A percentile compares a stretch with the other conserved stretches of the same genome.
Conservation (phyloP, 1,140 invertebrate species). For the Scaptomyza pallida region DNA sequence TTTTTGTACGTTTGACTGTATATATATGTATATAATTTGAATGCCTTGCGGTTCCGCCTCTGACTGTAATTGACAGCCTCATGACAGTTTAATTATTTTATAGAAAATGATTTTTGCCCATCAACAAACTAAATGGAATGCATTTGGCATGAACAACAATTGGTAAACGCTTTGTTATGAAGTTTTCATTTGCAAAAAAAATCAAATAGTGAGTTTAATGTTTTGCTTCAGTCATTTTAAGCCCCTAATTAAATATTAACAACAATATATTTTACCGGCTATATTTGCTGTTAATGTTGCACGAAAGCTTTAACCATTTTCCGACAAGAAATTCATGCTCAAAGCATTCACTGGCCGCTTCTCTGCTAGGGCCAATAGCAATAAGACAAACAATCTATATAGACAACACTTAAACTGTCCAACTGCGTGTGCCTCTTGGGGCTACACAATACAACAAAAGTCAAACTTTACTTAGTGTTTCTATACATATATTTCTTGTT, state of each 20-base stretch:
- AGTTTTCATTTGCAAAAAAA: background rate
- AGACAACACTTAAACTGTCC: conserved; percentile 72
- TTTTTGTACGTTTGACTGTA: conserved; percentile 9
- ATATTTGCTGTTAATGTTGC: too few species aligned
- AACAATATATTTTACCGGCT: too few species aligned
- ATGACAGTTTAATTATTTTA: conserved; percentile 81
- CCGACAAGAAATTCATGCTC: background rate
- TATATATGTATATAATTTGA: background rate
- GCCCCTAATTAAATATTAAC: too few species aligned
- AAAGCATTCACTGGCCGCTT: background rate
- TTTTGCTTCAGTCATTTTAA: too few species aligned
- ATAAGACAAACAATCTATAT: conserved; percentile 31
- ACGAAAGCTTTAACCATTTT: too few species aligned
- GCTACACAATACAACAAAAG: conserved; percentile 22
- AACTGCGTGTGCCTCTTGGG: conserved; percentile 41
- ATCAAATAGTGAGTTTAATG: too few species aligned
- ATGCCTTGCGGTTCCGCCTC: conserved; percentile 27
- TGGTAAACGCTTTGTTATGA: background rate
- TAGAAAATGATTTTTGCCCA: conserved; percentile 47
- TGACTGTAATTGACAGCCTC: conserved; percentile 64
- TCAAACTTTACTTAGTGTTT: conserved; percentile 49
- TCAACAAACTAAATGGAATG: conserved; percentile 36
- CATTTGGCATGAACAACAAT: conserved; percentile 15
- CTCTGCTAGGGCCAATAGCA: conserved; percentile 2
- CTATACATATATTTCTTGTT: background rate